A percentile compares a stretch with the other conserved stretches of the same genome.
These are phyloP conservation scores for Sphaeridia pumilis DNA, from an alignment of 2,888 invertebrate species.

Conservation along the genomic window DNA sequence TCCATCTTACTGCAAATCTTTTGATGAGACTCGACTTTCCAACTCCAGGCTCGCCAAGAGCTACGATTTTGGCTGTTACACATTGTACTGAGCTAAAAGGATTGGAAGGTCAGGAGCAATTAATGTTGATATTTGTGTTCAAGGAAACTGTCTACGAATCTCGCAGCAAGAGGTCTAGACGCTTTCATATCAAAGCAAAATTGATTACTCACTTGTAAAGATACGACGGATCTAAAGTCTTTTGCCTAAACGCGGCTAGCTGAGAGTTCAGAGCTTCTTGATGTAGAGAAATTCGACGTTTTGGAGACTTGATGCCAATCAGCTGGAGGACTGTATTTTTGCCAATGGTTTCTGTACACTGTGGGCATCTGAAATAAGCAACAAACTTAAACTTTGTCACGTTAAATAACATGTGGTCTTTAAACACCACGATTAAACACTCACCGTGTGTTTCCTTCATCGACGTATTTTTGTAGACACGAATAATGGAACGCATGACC, in stretches of 20 bases:
- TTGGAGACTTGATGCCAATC: constrained; percentile 1
- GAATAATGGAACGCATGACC: constrained; percentile 30
- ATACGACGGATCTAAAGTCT: neutral
- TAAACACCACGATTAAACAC: neutral
- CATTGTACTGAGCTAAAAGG: neutral
- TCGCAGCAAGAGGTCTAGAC: too few species aligned
- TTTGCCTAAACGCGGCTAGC: neutral
- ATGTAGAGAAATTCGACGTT: constrained; percentile 5
- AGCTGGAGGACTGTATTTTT: constrained; percentile 11
- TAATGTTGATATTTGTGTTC: too few species aligned
- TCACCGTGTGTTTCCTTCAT: constrained; percentile 15
- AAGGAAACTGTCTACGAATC: too few species aligned
- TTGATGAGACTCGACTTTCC: constrained; percentile 32
- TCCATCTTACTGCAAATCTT: constrained; percentile 26
- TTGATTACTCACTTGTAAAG: neutral
- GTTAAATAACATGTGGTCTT: neutral
- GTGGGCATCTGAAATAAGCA: constrained; percentile 11
- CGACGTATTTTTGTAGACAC: constrained; percentile 17
- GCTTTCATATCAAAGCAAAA: too few species aligned
- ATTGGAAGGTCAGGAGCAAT: neutral
- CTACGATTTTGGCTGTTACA: constrained; percentile 25
- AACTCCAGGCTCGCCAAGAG: constrained; percentile 31
- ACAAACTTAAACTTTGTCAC: neutral
- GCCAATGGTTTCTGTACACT: constrained; percentile 13
- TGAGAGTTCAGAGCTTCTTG: neutral